Base-by-base conservation (phyloP, 2,113 vertebrate genomes). In the Chaetodon trifascialis region DNA sequence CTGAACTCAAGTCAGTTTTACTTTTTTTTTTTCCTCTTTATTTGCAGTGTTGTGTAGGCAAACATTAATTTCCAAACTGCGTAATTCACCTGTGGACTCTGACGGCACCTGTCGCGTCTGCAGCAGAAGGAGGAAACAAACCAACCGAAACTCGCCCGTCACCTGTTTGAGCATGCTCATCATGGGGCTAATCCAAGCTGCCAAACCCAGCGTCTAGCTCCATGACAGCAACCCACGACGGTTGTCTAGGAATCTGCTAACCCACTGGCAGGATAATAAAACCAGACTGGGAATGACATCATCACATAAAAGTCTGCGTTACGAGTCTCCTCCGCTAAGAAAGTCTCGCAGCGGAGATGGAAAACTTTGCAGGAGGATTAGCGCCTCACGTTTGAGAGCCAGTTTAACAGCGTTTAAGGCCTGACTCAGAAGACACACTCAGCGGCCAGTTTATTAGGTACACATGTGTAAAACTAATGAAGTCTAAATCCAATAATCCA, bases 101-200 rank as follows among this genome's bases (percentile, higher is more conserved):
- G n/a, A 42, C 21, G 7, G 2, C 36, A 64, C 12, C 30, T 51
- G 67, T 52, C 9, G n/a, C 21, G 38, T 63, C 19, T 65, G 38
- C 42, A 23, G 4, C 11, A 67, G 2, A 11, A 46, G 21, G 34
- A 19, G 2, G 11, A 15, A 6, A 46, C 51, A 30, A 51, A 30
- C 8, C 34, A 15, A 34, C 9, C 11, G 51, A 71, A 74, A 85
- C 76, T 58, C 16, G 11, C 10, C 16, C 54, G 6, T 10, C 21
- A 72, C 87, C 49, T 76, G 89, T 89, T n/a, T 0, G 5, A 70
- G 55, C 87, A 76, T 0, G 89, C 44, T 0, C n/a, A 55, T 47
- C 2, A 11, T 38, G 46, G 66, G n/a, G n/a, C 49, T 62, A 49
- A 73, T 16, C 19, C 64, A 55, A 76, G 12, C 11, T 0, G 16